Base-by-base conservation (phyloP, 2,888 invertebrate species). In the Heliconius cydno region DNA sequence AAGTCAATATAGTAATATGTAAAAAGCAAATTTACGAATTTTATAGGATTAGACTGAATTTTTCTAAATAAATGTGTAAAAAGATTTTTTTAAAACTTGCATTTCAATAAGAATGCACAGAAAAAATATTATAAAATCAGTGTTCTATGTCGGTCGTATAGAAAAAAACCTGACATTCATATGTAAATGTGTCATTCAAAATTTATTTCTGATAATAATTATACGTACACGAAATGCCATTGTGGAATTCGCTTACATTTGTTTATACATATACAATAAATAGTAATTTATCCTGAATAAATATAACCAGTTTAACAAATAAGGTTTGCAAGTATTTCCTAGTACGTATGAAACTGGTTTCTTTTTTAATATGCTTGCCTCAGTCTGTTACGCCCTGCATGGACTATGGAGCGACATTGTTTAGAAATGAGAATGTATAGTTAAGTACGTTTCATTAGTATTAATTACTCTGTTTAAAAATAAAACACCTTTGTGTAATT, bases 301-400 rank as follows among this genome's bases (percentile, higher is more conserved):
- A 76, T 76, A 66, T 65, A 76, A 76, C 76, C 63, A 38, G 79
- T 79, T 75, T 38, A n/a, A 60, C 22, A 68, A 66, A 73, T 76
- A 71, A 38, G 76, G 72, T 28, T n/a, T 19, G 52, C 52, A 66
- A 76, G 60, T 76, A 66, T 79, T 79, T 79, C 79, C 79, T 76
- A 19, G 41, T 76, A 25, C 28, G n/a, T 46, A 70, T 9, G 10
- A 57, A 76, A 76, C 79, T 72, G 72, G 76, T 76, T 76, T 79
- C 28, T 57, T 66, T 76, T 72, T 72, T 60, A n/a, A 22, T 38
- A 15, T 38, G 65, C 46, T 63, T 66, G 28, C 66, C 19, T 66
- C 38, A 66, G 28, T 46, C 28, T 25, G 3, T 19, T 76, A 66
- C 13, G 73, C 25, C 60, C 57, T 57, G 57, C 34, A 57, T 57